Percentiles rank a stretch among this genome's conserved stretches.
Conservation (phyloP, 2,888 invertebrate species). For the Drosophila maculinotata region DNA sequence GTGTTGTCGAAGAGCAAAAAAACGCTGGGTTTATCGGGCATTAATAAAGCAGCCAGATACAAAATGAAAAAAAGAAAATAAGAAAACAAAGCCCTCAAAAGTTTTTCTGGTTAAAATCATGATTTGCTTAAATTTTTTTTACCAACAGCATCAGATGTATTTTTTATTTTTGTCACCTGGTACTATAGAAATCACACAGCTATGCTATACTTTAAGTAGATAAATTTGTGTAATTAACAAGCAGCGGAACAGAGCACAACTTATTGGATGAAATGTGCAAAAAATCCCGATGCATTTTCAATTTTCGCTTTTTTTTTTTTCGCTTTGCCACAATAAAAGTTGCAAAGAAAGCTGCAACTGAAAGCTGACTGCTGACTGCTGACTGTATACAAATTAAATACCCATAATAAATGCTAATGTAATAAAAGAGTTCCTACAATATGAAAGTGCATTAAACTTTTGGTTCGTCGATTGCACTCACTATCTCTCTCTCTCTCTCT, state of each 20-base stretch:
- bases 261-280: not conserved
- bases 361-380: not conserved
- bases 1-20: not conserved
- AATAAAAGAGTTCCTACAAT: not conserved
- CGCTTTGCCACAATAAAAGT: not conserved
- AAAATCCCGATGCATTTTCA: not conserved
- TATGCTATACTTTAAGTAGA: too few relatives aligned
- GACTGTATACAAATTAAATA: not conserved
- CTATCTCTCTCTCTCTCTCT: not conserved
- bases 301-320: not conserved
- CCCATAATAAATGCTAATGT: not conserved
- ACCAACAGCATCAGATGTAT: not conserved
- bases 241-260: not conserved
- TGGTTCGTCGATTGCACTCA: not conserved
- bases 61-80: not conserved
- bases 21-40: not conserved
- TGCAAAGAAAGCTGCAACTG: too few relatives aligned
- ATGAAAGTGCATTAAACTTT: not conserved
- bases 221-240: not conserved
- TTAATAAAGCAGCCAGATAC: not conserved
- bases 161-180: not conserved
- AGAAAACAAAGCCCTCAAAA: not conserved
- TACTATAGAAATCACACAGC: too few relatives aligned
- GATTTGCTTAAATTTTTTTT: slow-evolving; percentile 1
- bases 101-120: not conserved